A percentile compares a stretch with the other conserved stretches of the same genome.
Evolutionary conservation across 2,797 vertebrate genomes (phyloP).

Genomic region (Peromyscus attwateri): DNA sequence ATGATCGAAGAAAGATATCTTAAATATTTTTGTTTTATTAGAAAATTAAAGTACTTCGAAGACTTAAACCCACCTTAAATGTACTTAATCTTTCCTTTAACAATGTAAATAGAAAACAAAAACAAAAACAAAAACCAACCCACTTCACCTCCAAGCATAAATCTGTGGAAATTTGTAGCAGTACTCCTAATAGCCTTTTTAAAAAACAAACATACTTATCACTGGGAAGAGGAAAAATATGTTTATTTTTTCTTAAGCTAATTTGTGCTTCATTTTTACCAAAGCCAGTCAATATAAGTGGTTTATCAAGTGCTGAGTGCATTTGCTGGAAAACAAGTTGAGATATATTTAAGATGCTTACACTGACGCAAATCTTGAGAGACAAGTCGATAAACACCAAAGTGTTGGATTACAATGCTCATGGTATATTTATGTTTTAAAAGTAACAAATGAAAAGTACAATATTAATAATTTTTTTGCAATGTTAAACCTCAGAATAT

Average conservation of each 20-base stretch:
- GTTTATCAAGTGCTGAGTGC: neutral
- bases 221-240: neutral
- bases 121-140: too few species aligned
- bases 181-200: neutral
- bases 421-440: neutral
- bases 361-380: neutral
- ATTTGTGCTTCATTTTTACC: neutral
- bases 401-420: neutral
- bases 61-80: constrained; percentile 81
- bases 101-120: constrained; percentile 64
- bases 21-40: constrained; percentile 48
- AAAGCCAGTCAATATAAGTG: neutral
- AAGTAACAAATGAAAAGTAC: neutral
- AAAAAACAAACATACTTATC: neutral
- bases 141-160: constrained; percentile 68
- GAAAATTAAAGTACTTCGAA: constrained; percentile 72
- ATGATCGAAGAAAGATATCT: constrained; percentile 52
- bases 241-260: neutral
- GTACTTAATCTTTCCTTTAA: constrained; percentile 43
- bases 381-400: neutral
- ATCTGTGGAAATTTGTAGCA: constrained; percentile 22
- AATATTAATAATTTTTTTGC: neutral
- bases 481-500: neutral
- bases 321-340: constrained; percentile 7
- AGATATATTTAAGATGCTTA: neutral